Evolutionary conservation across 2,888 invertebrate species (phyloP), one percentile per base, ranked within the genome.

Genomic region (Caenorhabditis sulstoni): DNA sequence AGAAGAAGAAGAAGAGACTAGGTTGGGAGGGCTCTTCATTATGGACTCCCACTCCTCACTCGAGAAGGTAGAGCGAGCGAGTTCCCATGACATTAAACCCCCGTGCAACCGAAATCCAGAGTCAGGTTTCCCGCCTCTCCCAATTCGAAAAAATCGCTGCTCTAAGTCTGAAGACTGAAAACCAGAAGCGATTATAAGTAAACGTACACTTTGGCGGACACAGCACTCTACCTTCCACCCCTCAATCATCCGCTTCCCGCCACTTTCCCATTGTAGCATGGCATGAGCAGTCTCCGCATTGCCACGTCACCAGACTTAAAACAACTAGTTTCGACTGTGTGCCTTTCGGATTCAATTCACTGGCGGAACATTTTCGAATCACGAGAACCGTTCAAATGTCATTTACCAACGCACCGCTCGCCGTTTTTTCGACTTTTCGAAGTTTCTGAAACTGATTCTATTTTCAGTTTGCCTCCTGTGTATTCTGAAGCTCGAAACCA

Each of bases 41-140:
- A 58, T 55, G 57, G 49, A 37, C 67, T 45, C 49, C 11, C 55
- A 22, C 37, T n/a, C 37, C 44, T 52, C n/a, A n/a, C n/a, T n/a
- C 29, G 29, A 29, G 29, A 29, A 29, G 29, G 4, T 29, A 7
- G 4, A 3, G 4, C 29, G 29, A n/a, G 39, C 7, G 39, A 39
- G 44, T 64, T 64, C 64, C 44, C 64, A 64, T 44, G 64, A 44
- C 53, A 53, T 53, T 9, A 39, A 23, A 44, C 29, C 29, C 29
- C 29, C 29, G 29, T 29, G 29, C 4, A 29, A 29, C n/a, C n/a
- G n/a, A 7, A 29, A 29, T 29, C 29, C 29, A 7, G 29, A 29
- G 3, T 29, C 7, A 3, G 7, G 29, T 29, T 29, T 29, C 29
- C 29, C 29, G 29, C 29, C 29, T 7, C 29, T 29, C 29, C 29